Evolutionary conservation across 2,113 vertebrate genomes (phyloP).

Genomic region (Rhabdomys dilectus): DNA sequence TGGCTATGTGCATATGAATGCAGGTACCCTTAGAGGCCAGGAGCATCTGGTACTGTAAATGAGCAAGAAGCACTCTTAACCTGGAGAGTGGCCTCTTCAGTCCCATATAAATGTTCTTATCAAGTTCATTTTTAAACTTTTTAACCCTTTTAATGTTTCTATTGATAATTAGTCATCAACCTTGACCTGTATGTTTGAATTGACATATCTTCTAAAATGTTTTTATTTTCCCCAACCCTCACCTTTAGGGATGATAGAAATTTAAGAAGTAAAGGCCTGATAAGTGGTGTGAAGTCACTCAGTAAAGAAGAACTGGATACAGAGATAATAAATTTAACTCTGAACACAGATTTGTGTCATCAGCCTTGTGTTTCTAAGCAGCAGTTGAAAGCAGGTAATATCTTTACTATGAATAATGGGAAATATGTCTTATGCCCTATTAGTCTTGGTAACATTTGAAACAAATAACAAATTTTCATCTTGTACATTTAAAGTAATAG

Average conservation of each 20-base stretch:
- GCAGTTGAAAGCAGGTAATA: slow-evolving; percentile 76
- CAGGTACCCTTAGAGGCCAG: too few species aligned
- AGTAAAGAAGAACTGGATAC: slow-evolving; percentile 92
- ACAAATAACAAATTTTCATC: slow-evolving; percentile 41
- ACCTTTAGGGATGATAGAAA: slow-evolving; percentile 95
- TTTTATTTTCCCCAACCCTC: slow-evolving; percentile 51
- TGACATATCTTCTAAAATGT: slow-evolving; percentile 58
- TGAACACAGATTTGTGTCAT: slow-evolving; percentile 56
- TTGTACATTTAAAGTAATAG: slow-evolving; percentile 45
- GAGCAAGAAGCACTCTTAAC: neutral
- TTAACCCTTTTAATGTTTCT: slow-evolving; percentile 19
- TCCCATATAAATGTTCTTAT: slow-evolving; percentile 13
- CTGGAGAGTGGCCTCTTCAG: neutral
- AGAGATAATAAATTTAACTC: slow-evolving; percentile 84
- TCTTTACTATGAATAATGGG: slow-evolving; percentile 56
- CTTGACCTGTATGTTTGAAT: slow-evolving; percentile 50
- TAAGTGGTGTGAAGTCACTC: slow-evolving; percentile 94
- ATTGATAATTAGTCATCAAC: neutral
- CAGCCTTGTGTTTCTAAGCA: slow-evolving; percentile 68
- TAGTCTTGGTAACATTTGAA: slow-evolving; percentile 37
- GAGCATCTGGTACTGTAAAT: neutral
- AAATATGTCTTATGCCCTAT: slow-evolving; percentile 36
- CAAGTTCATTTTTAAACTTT: neutral
- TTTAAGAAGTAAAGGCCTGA: slow-evolving; percentile 94
- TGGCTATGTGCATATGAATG: neutral